These are phyloP conservation scores for Caenorhabditis angaria DNA, from an alignment of 2,888 invertebrate genomes.

Conservation along the genomic window DNA sequence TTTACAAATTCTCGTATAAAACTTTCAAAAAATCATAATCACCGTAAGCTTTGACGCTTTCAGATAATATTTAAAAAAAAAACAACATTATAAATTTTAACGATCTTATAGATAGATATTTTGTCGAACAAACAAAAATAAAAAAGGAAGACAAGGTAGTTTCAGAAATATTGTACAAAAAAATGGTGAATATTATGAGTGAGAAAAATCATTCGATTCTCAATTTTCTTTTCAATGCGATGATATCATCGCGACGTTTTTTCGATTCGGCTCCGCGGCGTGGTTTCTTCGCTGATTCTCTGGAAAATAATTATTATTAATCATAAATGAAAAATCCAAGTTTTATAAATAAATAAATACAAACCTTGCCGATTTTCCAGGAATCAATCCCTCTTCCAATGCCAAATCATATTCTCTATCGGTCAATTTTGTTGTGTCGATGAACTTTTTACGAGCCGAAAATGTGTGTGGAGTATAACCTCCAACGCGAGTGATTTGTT, in stretches of 20 bases:
- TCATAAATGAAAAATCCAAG: background rate
- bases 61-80: no score
- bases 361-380: slow-evolving; percentile 18
- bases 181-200: no score
- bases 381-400: slow-evolving; percentile 38
- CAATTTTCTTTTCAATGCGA: slow-evolving; percentile 42
- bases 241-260: slow-evolving; percentile 41
- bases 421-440: slow-evolving; percentile 42
- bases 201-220: slow-evolving; percentile 27
- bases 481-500: slow-evolving; percentile 8
- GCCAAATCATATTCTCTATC: slow-evolving; percentile 43
- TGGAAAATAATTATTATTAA: background rate
- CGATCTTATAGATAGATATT: no score
- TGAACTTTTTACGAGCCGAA: slow-evolving; percentile 33
- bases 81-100: no score
- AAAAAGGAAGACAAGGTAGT: no score
- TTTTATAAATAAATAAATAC: background rate
- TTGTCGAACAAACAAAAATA: no score
- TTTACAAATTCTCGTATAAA: no score
- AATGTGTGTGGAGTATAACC: slow-evolving; percentile 38
- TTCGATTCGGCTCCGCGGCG: slow-evolving; percentile 28
- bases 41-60: no score
- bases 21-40: no score
- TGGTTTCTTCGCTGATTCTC: background rate
- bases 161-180: no score